Evolutionary conservation across 2,113 vertebrate genomes (phyloP), one percentile per base, ranked within the genome.

Genomic region (Ameiurus melas): DNA sequence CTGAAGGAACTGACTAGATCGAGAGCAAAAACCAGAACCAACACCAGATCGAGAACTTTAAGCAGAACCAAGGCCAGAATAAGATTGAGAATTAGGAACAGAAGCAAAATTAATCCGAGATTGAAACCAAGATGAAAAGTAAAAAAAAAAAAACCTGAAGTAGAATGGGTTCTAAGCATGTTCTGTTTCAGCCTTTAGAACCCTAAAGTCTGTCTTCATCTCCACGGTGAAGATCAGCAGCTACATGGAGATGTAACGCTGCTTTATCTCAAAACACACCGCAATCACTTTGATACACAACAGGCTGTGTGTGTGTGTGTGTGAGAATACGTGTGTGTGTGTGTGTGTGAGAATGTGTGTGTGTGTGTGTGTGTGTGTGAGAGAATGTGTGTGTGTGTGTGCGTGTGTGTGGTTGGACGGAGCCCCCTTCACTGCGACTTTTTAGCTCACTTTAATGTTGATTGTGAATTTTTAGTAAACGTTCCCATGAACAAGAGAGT

Each of bases 291-390:
- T 79, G 47, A 53, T 79, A n/a, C 47, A 79, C n/a, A n/a, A 30
- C 77, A 79, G 77, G 27, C 47, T 36, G 47, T 19, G 77, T 55
- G 77, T 55, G 77, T 43, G 75, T n/a, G 75, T 53, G 55, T 60
- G 79, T 78, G 79, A 36, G 79, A n/a, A n/a, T 81, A 53, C 13
- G 8, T 36, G 47, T 19, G 77, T 55, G 77, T 55, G 77, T 43
- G 75, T n/a, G 75, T 53, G 55, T 60, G 79, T 78, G 75, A n/a
- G n/a, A n/a, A n/a, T 78, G 79, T 58, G 79, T 81, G 78, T 22
- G 8, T 81, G 79, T 58, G 79, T 81, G 79, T 13, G 3, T 81
- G 73, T 33, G 47, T 17, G 77, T 53, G 77, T 53, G 75, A n/a
- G n/a, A n/a, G n/a, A n/a, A n/a, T 43, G 36, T 25, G 71, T 51